phyloP scores from a whole-genome alignment of 2,797 vertebrate genomes.

The Leptatherina wallacei region DNA sequence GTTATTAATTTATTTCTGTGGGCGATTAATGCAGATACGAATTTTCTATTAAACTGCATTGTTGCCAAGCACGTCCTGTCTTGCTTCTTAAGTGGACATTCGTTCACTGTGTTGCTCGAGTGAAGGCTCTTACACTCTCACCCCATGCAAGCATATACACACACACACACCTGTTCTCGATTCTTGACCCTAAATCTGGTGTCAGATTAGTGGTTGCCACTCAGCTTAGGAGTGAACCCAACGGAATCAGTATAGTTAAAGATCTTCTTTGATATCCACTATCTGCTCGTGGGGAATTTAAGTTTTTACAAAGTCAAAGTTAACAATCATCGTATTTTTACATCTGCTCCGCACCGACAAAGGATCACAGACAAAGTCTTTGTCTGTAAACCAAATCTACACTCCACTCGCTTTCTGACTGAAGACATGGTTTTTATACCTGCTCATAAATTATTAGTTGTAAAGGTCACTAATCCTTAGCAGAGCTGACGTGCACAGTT shows the following conservation, averaged over 20 bases:
- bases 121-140: conserved; percentile 15
- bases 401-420: conserved; percentile 16
- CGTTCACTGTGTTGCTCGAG: conserved; percentile 7
- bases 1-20: conserved; percentile 35
- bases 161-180: conserved; percentile 66
- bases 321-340: conserved; percentile 35
- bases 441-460: conserved; percentile 43
- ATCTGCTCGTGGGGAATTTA: conserved; percentile 32
- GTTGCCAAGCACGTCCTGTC: conserved; percentile 22
- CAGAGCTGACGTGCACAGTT: conserved; percentile 13
- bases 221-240: conserved; percentile 53
- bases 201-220: conserved; percentile 66
- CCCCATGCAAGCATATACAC: conserved; percentile 13
- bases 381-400: neutral
- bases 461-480: conserved; percentile 35
- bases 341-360: conserved; percentile 26
- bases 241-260: conserved; percentile 41
- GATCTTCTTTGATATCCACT: conserved; percentile 23
- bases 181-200: conserved; percentile 58
- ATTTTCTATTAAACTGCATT: conserved; percentile 33
- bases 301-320: conserved; percentile 41
- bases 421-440: conserved; percentile 30
- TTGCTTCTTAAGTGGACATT: conserved; percentile 12
- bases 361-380: conserved; percentile 15
- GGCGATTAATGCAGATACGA: conserved; percentile 56